These are phyloP conservation scores for Trilocha varians DNA, from an alignment of 2,888 invertebrate species.

Conservation along the genomic window DNA sequence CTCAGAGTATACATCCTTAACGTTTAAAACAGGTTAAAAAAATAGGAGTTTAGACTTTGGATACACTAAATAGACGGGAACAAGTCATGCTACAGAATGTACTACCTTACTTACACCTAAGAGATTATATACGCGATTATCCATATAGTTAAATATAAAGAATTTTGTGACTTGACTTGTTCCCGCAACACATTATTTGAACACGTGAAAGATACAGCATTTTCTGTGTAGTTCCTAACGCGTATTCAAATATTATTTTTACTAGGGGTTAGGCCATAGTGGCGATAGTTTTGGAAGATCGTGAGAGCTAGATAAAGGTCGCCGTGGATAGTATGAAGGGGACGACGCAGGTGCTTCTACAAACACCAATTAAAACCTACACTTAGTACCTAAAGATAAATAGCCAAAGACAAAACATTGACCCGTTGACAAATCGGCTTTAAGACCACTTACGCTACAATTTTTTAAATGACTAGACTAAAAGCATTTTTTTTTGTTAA, in stretches of 20 bases:
- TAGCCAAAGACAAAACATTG: background rate
- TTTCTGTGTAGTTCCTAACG: constrained; percentile 20
- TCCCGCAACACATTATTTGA: constrained; percentile 1
- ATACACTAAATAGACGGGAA: constrained; percentile 41
- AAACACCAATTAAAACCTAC: constrained; percentile 12
- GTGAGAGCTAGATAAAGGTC: constrained; percentile 60
- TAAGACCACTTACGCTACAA: background rate
- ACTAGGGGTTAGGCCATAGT: constrained; percentile 45
- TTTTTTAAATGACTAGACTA: background rate
- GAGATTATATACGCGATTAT: background rate
- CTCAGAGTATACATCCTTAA: constrained; percentile 64
- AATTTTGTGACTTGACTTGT: background rate
- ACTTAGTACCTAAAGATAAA: background rate
- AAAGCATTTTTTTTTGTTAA: background rate
- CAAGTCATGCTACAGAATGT: constrained; percentile 12
- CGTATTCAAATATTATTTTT: constrained; percentile 39
- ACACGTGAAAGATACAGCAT: constrained; percentile 9
- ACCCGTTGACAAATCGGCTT: background rate
- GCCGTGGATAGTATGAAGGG: constrained; percentile 35
- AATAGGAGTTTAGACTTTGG: constrained; percentile 72
- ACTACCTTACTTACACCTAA: no score
- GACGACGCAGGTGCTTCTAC: constrained; percentile 22
- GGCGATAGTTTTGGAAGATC: constrained; percentile 63
- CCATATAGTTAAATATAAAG: background rate
- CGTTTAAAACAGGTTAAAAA: constrained; percentile 69